These are phyloP conservation scores for Crypturellus tataupa DNA, from an alignment of 2,797 vertebrate genomes.

Conservation along the genomic window DNA sequence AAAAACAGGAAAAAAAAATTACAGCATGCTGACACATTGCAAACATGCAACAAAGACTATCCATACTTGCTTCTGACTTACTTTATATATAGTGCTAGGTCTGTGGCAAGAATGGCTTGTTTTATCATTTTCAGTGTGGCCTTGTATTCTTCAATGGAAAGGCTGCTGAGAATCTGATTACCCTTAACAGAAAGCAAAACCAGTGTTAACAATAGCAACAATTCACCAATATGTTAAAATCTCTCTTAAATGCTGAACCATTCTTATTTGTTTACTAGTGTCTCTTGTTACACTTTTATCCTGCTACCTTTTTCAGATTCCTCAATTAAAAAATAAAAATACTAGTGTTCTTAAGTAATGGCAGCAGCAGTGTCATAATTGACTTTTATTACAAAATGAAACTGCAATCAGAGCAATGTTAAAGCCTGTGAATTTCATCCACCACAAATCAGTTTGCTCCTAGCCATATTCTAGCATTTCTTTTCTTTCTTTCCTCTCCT, in stretches of 20 bases:
- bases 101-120: constrained; percentile 95
- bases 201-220: background rate
- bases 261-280: background rate
- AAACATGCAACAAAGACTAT: background rate
- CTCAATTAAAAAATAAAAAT: constrained; percentile 48
- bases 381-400: background rate
- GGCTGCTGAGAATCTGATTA: constrained; percentile 94
- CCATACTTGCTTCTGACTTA: constrained; percentile 80
- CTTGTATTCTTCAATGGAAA: constrained; percentile 96
- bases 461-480: background rate
- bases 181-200: constrained; percentile 80
- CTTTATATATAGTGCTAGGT: constrained; percentile 97
- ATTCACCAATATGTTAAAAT: background rate
- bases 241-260: background rate
- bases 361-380: background rate
- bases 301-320: background rate
- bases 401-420: background rate
- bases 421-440: constrained; percentile 3
- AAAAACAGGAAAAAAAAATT: background rate
- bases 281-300: background rate
- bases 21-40: background rate
- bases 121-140: constrained; percentile 95
- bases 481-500: background rate
- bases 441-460: background rate
- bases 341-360: constrained; percentile 1